Conservation (phyloP, 2,797 vertebrate genomes). For the Manis pentadactyla region DNA sequence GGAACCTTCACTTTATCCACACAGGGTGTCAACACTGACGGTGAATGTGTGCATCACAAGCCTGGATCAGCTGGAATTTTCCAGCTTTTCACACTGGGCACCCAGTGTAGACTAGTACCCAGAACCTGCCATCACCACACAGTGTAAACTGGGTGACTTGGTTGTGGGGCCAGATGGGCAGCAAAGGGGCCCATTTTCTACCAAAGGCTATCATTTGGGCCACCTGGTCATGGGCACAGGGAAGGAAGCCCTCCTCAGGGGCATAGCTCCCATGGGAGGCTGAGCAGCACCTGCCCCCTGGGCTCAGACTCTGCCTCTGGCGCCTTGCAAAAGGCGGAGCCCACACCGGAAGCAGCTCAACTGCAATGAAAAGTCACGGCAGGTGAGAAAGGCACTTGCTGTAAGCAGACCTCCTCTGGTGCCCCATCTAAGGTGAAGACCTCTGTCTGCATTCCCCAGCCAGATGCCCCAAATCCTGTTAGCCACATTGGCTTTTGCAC, state of each 20-base stretch:
- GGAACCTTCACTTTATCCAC: too few relatives aligned
- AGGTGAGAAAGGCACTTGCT: not conserved
- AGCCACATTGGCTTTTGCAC: not conserved
- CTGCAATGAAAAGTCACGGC: too few relatives aligned
- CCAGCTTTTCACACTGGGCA: not conserved
- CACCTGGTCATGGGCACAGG: not conserved
- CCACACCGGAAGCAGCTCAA: not conserved
- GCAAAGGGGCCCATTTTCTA: not conserved
- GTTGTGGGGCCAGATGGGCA: not conserved
- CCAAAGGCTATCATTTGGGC: not conserved
- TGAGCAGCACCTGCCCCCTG: not conserved
- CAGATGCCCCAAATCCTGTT: not conserved
- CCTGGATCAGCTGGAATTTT: not conserved
- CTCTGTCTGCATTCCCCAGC: not conserved
- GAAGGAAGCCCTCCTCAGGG: not conserved
- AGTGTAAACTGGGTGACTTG: not conserved
- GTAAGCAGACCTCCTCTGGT: too few relatives aligned
- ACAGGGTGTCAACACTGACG: accelerated
- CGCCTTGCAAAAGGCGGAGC: not conserved
- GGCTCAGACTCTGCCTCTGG: not conserved
- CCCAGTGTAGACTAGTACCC: accelerated
- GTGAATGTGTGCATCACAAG: not conserved
- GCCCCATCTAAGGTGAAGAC: not conserved
- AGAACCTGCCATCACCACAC: not conserved
- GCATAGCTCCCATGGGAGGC: not conserved